Conservation (phyloP, 1,140 invertebrate species). For the Ridgeia piscesae region DNA sequence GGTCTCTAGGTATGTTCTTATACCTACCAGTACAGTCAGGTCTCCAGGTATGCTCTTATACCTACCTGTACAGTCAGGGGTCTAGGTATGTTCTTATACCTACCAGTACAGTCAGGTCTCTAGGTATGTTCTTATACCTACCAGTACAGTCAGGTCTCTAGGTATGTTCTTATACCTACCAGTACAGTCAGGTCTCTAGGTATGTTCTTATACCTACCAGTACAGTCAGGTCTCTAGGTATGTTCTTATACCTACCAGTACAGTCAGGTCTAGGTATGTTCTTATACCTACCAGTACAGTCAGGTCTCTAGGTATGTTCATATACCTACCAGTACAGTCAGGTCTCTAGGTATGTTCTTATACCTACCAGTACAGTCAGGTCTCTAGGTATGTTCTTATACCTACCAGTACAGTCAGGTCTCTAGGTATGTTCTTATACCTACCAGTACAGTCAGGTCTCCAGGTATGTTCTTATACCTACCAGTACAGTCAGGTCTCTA, state of each 20-base stretch:
- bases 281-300: no score
- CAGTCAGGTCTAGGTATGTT: constrained; percentile 50
- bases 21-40: neutral
- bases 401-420: no score
- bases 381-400: constrained; percentile 44
- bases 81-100: no score
- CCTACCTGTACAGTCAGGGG: no score
- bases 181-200: no score
- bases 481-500: no score
- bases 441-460: constrained; percentile 83
- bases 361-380: constrained; percentile 88
- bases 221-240: constrained; percentile 72
- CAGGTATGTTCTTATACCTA: constrained; percentile 38
- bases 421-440: no score
- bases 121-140: constrained; percentile 84
- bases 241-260: neutral
- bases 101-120: no score
- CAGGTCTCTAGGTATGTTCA: no score
- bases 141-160: constrained; percentile 75
- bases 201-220: constrained; percentile 84
- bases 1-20: constrained; percentile 48
- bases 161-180: constrained; percentile 34
- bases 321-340: no score
- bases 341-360: constrained; percentile 69
- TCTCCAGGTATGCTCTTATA: constrained; percentile 50